phyloP scores from a whole-genome alignment of 2,797 vertebrate genomes.

The Amphiprion clarkii region DNA sequence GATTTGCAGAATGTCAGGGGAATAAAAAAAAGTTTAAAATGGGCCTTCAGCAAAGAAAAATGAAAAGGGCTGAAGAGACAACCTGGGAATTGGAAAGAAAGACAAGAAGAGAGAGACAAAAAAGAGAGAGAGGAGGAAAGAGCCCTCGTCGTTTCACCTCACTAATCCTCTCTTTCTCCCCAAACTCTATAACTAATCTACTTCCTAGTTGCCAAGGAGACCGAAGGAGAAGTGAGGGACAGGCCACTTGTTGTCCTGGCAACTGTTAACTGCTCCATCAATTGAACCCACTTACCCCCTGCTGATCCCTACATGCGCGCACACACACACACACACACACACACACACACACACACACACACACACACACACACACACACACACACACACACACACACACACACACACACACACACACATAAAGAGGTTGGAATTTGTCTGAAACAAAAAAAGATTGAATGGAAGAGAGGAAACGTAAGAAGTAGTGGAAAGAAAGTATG shows the following conservation, averaged over 20 bases:
- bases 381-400: conserved; percentile 9
- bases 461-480: neutral
- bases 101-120: neutral
- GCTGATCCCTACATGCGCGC: conserved; percentile 22
- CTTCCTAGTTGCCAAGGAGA: conserved; percentile 77
- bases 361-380: conserved; percentile 8
- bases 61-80: neutral
- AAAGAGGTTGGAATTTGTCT: conserved; percentile 19
- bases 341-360: neutral
- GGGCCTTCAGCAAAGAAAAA: neutral
- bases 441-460: neutral
- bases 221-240: conserved; percentile 72
- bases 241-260: conserved; percentile 78
- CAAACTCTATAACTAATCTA: conserved; percentile 71
- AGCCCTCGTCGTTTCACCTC: conserved; percentile 48
- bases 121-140: neutral
- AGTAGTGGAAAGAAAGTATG: neutral
- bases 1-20: too few relatives aligned
- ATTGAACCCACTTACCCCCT: conserved; percentile 59
- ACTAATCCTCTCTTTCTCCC: conserved; percentile 63
- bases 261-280: conserved; percentile 78
- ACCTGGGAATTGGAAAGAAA: neutral
- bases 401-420: conserved; percentile 22
- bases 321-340: conserved; percentile 6
- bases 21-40: too few relatives aligned